These are phyloP conservation scores for Drosophila ambigua DNA, from an alignment of 1,140 invertebrate species.

Conservation along the genomic window DNA sequence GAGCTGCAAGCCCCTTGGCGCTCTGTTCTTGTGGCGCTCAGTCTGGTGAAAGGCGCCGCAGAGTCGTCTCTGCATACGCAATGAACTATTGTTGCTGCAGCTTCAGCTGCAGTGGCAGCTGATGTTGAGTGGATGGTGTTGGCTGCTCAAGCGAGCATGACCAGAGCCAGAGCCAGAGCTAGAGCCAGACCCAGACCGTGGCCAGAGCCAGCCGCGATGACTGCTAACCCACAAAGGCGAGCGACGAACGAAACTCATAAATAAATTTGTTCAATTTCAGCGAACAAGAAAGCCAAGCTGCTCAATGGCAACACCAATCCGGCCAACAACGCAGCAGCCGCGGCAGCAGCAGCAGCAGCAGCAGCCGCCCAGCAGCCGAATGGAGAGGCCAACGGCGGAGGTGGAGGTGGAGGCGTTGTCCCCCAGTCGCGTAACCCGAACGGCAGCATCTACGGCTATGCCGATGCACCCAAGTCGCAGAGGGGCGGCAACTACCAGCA, in stretches of 20 bases:
- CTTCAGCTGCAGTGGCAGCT: not conserved
- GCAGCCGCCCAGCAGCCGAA: conserved; percentile 12
- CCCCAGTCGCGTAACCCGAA: not conserved
- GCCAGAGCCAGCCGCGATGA: conserved; percentile 23
- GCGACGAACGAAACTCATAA: conserved; percentile 48
- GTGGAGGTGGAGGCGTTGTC: conserved; percentile 4
- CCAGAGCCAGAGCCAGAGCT: conserved; percentile 28
- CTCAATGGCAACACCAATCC: conserved; percentile 64
- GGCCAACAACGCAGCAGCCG: conserved; percentile 10
- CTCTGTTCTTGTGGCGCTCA: not conserved
- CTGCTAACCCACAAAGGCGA: conserved; percentile 69
- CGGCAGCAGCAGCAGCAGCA: not conserved
- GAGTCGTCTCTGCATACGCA: conserved; percentile 57
- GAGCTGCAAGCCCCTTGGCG: conserved; percentile 7
- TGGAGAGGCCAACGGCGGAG: conserved; percentile 22
- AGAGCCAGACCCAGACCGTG: conserved; percentile 4
- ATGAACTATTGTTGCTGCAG: conserved; percentile 27
- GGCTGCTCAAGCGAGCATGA: conserved; percentile 64
- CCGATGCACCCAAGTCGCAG: conserved; percentile 47
- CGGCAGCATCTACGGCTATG: conserved; percentile 55
- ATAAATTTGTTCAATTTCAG: conserved; percentile 84
- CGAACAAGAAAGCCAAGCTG: conserved; percentile 84
- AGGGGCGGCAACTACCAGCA: conserved; percentile 40
- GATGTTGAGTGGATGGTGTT: conserved; percentile 1
- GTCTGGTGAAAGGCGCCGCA: conserved; percentile 70